Evolutionary conservation across 2,113 vertebrate genomes (phyloP).

Genomic region (Hoplias malabaricus): DNA sequence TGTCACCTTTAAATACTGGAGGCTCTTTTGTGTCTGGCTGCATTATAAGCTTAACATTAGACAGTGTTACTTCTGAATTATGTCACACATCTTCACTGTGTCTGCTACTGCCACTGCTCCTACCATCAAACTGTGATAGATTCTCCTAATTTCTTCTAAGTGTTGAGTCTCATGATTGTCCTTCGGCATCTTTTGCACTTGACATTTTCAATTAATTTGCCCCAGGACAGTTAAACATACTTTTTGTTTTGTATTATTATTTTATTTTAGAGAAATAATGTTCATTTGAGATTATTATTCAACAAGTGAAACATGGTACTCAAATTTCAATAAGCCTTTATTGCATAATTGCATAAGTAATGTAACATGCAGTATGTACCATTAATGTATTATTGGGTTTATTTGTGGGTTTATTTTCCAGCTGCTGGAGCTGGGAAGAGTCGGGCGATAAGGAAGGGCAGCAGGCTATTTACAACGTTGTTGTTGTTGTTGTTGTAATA

Average conservation of each 20-base stretch:
- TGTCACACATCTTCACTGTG: conserved; percentile 2
- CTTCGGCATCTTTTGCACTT: too few relatives aligned
- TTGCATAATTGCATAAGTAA: too few relatives aligned
- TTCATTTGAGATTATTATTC: too few relatives aligned
- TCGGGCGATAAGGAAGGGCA: neutral
- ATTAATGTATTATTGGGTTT: too few relatives aligned
- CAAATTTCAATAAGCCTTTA: too few relatives aligned
- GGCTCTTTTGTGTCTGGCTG: conserved; percentile 31
- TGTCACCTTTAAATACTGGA: conserved; percentile 32
- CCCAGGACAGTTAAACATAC: too few relatives aligned
- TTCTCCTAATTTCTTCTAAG: neutral
- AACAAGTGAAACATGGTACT: too few relatives aligned
- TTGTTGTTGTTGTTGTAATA: neutral
- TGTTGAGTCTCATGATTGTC: too few relatives aligned
- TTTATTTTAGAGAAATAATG: too few relatives aligned
- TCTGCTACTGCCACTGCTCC: neutral
- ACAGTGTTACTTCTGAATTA: conserved; percentile 1
- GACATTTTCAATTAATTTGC: too few relatives aligned
- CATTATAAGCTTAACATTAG: conserved; percentile 31
- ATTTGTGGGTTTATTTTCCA: neutral
- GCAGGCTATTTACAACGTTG: neutral
- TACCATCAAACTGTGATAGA: neutral
- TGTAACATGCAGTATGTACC: too few relatives aligned
- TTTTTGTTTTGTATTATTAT: too few relatives aligned
- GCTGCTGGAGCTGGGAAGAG: neutral